Percentiles rank a stretch among this genome's conserved stretches.
Conservation (phyloP, 2,113 vertebrate genomes). For the Natator depressus region DNA sequence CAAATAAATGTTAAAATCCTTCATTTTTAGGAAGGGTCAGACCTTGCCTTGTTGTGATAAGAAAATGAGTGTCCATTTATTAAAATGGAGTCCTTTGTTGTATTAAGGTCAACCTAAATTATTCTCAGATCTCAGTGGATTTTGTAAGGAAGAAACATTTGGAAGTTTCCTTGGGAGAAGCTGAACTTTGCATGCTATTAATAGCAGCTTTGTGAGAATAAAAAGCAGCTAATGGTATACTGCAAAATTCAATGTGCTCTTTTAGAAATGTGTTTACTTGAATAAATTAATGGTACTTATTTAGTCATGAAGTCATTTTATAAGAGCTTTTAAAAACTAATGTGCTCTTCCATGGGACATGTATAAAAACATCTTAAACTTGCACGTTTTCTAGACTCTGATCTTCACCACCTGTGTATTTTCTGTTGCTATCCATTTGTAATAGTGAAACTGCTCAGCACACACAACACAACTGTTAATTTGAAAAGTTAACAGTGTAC, state of each 20-base stretch:
- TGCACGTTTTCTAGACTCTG: constrained; percentile 41
- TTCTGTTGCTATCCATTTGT: constrained; percentile 54
- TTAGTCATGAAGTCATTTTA: constrained; percentile 53
- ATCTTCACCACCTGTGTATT: constrained; percentile 59
- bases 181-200: constrained; percentile 58
- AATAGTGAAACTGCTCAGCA: constrained; percentile 27
- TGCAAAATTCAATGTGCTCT: constrained; percentile 27
- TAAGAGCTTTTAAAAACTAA: constrained; percentile 45
- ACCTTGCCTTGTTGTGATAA: not conserved
- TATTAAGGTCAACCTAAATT: not conserved
- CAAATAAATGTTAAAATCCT: constrained; percentile 21
- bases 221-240: constrained; percentile 30
- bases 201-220: constrained; percentile 51
- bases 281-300: constrained; percentile 71
- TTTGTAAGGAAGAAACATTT: constrained; percentile 42
- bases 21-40: constrained; percentile 27
- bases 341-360: constrained; percentile 14
- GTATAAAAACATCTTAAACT: not conserved
- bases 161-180: constrained; percentile 44
- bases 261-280: constrained; percentile 60
- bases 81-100: constrained; percentile 27
- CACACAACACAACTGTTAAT: constrained; percentile 35
- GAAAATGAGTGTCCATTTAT: not conserved
- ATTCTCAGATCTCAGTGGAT: not conserved
- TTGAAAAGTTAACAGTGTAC: constrained; percentile 38